phyloP scores from a whole-genome alignment of 1,140 invertebrate genomes.

The Riptortus pedestris region DNA sequence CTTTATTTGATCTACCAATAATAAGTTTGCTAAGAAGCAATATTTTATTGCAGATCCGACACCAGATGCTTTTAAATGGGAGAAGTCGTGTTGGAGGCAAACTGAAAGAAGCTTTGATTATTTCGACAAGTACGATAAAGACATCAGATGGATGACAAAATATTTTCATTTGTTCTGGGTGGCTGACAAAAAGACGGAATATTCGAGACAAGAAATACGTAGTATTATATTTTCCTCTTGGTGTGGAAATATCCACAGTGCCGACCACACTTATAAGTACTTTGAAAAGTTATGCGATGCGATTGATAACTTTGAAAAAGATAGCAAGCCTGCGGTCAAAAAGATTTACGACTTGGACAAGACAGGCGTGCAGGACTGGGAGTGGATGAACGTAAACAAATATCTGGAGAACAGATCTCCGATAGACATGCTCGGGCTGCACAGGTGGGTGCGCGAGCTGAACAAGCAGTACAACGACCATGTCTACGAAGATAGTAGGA shows the following conservation, averaged over 20 bases:
- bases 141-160: neutral
- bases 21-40: neutral
- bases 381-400: neutral
- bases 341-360: neutral
- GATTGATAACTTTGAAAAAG: neutral
- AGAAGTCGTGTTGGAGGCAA: neutral
- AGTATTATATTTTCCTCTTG: neutral
- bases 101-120: neutral
- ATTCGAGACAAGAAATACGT: neutral
- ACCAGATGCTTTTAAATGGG: neutral
- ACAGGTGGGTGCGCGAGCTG: neutral
- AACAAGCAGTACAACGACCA: neutral
- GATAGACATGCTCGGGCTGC: neutral
- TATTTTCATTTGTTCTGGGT: neutral
- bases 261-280: neutral
- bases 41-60: neutral
- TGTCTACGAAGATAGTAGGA: neutral
- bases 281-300: neutral
- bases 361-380: neutral
- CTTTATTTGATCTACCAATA: neutral
- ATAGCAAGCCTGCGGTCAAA: neutral
- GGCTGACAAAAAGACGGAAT: neutral
- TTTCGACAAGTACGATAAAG: neutral
- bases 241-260: neutral
- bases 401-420: neutral